Conservation (phyloP, 2,113 vertebrate genomes). For the Oceanodroma tethys region DNA sequence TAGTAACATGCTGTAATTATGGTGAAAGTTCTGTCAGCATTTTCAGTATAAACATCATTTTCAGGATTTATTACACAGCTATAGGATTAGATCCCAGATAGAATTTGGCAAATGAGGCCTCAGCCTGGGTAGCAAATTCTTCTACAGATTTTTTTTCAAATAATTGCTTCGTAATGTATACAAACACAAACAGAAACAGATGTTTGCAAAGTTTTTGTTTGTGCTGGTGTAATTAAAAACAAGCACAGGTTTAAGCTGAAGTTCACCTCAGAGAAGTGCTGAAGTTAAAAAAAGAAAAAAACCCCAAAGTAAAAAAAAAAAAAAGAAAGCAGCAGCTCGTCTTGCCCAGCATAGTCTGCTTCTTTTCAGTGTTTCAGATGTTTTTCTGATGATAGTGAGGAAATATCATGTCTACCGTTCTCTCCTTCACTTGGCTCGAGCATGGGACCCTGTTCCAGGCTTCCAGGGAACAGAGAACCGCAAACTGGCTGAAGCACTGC, state of each 20-base stretch:
- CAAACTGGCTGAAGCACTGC: rapidly evolving
- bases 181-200: conserved; percentile 26
- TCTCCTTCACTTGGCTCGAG: neutral
- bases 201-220: conserved; percentile 27
- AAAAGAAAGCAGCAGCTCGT: neutral
- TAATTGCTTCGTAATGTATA: neutral
- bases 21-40: neutral
- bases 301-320: no score
- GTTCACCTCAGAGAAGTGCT: neutral
- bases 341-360: neutral
- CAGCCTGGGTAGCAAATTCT: neutral
- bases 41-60: conserved; percentile 32
- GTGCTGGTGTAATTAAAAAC: neutral
- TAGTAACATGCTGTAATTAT: conserved; percentile 13
- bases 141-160: neutral
- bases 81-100: conserved; percentile 2
- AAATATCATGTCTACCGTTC: neutral
- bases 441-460: neutral
- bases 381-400: neutral
- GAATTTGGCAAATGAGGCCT: neutral
- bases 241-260: neutral
- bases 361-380: neutral
- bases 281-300: neutral
- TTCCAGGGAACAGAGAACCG: neutral
- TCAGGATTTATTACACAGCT: conserved; percentile 13